Evolutionary conservation across 2,888 invertebrate genomes (phyloP).

Genomic region (Tigriopus californicus): DNA sequence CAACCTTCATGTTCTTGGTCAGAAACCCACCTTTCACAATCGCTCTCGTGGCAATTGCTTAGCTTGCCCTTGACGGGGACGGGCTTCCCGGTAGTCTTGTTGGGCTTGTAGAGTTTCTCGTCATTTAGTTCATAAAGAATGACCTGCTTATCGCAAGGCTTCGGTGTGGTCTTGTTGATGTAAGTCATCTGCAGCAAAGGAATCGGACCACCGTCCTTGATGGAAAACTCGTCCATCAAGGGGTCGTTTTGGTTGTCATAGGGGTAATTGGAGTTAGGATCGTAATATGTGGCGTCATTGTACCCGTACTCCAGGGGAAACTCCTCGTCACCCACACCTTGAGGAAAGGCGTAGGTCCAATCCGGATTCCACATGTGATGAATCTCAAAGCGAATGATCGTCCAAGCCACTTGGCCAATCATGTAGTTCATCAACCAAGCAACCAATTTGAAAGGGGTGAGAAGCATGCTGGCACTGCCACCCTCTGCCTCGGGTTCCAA

Average conservation of each 20-base stretch:
- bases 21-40: conserved; percentile 51
- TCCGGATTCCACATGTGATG: conserved; percentile 24
- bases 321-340: conserved; percentile 16
- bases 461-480: conserved; percentile 2
- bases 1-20: background rate
- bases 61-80: conserved; percentile 72
- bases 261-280: conserved; percentile 14
- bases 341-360: conserved; percentile 20
- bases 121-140: conserved; percentile 35
- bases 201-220: conserved; percentile 18
- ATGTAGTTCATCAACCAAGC: conserved; percentile 21
- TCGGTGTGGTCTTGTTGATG: conserved; percentile 48
- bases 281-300: background rate
- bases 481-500: conserved; percentile 4
- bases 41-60: conserved; percentile 67
- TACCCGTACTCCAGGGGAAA: background rate
- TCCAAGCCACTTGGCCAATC: conserved; percentile 19
- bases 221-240: conserved; percentile 13
- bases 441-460: conserved; percentile 21
- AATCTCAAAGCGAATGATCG: conserved; percentile 16
- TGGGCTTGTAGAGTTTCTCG: conserved; percentile 17
- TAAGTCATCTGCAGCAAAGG: conserved; percentile 22
- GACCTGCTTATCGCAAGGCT: conserved; percentile 64
- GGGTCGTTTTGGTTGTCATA: conserved; percentile 16
- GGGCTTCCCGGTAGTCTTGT: conserved; percentile 40